Evolutionary conservation across 2,113 vertebrate species (phyloP), one percentile per base, ranked within the genome.

Genomic region (Menidia beryllina): DNA sequence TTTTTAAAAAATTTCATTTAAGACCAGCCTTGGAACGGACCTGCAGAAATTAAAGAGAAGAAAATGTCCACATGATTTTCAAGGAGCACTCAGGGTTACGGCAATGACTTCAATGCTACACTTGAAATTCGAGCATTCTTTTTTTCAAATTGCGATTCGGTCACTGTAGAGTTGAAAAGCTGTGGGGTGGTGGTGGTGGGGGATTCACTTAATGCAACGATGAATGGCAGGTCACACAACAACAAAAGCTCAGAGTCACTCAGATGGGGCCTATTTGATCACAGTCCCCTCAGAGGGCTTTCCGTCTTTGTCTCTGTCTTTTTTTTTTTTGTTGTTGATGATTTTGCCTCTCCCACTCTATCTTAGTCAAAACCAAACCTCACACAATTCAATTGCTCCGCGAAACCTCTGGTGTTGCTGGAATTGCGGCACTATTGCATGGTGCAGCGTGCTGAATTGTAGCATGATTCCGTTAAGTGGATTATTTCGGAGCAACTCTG

Each of bases 201-300:
- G 60, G 62, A 81, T 71, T 85, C 69, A 80, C 76, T 87, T 70
- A 84, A 81, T 81, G 72, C 79, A 80, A 86, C 64, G 34, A 13
- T 84, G 81, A 90, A 88, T 80, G 82, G 83, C 82, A 84, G 83
- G 84, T 90, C 89, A 91, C 68, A 83, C 51, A 39, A 72, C 68
- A 56, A 87, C 81, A 88, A 84, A 87, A 88, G 72, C 79, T 59
- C 66, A 34, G 62, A 84, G 64, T 56, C 69, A 85, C 74, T 89
- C 70, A 52, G 64, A 77, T 63, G 53, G 79, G 82, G 60, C 64
- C 65, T 61, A 65, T 89, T 88, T 88, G 87, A 89, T 87, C 82
- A 80, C 61, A 66, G 61, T 73, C 65, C 83, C n/a, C 86, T 83
- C 71, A 83, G 69, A 89, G 72, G 78, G 77, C 70, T 7, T 52